Evolutionary conservation across 2,888 invertebrate genomes (phyloP).

Genomic region (Tiliacea citrago): DNA sequence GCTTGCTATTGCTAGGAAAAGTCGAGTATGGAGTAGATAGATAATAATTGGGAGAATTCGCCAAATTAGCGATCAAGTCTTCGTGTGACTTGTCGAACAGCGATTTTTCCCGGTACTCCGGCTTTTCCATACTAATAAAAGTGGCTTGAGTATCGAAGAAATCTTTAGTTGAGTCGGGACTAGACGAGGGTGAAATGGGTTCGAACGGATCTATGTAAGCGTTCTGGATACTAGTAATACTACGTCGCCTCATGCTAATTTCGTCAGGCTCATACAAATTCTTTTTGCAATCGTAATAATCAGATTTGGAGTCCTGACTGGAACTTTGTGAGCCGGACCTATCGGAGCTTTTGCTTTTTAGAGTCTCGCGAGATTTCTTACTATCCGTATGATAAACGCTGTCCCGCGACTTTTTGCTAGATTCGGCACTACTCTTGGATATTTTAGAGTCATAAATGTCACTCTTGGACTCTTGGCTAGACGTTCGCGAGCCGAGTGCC

Average conservation of each 20-base stretch:
- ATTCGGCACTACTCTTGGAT: slow-evolving; percentile 92
- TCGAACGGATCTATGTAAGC: slow-evolving; percentile 86
- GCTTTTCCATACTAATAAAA: slow-evolving; percentile 85
- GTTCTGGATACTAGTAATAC: slow-evolving; percentile 82
- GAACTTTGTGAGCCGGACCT: slow-evolving; percentile 92
- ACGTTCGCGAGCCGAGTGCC: slow-evolving; percentile 92
- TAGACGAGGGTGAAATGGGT: slow-evolving; percentile 91
- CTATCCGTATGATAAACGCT: slow-evolving; percentile 92
- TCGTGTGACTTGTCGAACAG: slow-evolving; percentile 91
- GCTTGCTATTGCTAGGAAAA: slow-evolving; percentile 91
- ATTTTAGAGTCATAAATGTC: slow-evolving; percentile 93
- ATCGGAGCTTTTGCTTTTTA: slow-evolving; percentile 92
- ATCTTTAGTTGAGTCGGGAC: slow-evolving; percentile 92
- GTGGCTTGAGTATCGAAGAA: slow-evolving; percentile 90
- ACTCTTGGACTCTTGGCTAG: slow-evolving; percentile 93
- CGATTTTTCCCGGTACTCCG: slow-evolving; percentile 89
- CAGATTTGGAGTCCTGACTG: slow-evolving; percentile 93
- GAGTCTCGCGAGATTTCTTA: slow-evolving; percentile 92
- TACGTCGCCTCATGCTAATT: slow-evolving; percentile 78
- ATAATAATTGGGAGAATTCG: slow-evolving; percentile 87
- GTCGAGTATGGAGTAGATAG: slow-evolving; percentile 92
- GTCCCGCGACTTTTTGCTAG: slow-evolving; percentile 92
- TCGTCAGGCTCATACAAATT: slow-evolving; percentile 85
- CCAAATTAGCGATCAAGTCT: slow-evolving; percentile 90
- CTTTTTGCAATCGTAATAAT: slow-evolving; percentile 92